Evolutionary conservation across 2,113 vertebrate genomes (phyloP), one percentile per base, ranked within the genome.

Genomic region (Polypterus senegalus): DNA sequence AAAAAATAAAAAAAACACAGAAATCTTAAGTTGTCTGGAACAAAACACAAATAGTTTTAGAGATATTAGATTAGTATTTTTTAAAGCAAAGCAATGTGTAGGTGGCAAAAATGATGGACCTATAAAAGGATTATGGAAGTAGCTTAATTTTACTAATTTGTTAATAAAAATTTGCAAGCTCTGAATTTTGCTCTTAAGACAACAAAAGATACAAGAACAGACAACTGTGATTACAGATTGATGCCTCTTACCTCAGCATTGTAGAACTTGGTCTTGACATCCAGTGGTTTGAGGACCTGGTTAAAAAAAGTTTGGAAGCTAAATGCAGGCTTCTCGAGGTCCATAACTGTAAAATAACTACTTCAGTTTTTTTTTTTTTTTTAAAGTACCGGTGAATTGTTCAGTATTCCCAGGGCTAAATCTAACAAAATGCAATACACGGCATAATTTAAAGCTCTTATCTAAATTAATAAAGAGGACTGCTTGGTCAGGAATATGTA

Each of bases 211-310:
- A 5, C 7, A 61, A 7, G 6, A 7, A 9, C 9, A 9, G 6
- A 51, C 49, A 51, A 7, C 49, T 51, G 6, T 9, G 8, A 47
- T 27, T 49, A 60, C 47, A 51, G 3, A 53, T 60, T 59, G 6
- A 46, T 54, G 44, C 43, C 48, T 9, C 85, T 87, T 80, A 97
- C 96, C 90, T 97, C 96, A 3, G 96, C 96, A 49, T 97, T 98
- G 83, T 98, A 99, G 85, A 99, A 99, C 74, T 99, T 99, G 55
- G 96, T 99, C 88, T 99, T 99, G 73, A 99, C 96, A 69, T 99
- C 96, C 58, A 99, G 69, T 47, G 96, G 96, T 77, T 99, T 99
- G 69, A 99, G 86, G 68, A 98, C 96, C 96, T 99, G 86, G 71
- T 85, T 68, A 49, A 91, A 82, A 68, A 92, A 78, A 89, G 78